phyloP scores from a whole-genome alignment of 2,888 invertebrate genomes.

The Dynastes maya region DNA sequence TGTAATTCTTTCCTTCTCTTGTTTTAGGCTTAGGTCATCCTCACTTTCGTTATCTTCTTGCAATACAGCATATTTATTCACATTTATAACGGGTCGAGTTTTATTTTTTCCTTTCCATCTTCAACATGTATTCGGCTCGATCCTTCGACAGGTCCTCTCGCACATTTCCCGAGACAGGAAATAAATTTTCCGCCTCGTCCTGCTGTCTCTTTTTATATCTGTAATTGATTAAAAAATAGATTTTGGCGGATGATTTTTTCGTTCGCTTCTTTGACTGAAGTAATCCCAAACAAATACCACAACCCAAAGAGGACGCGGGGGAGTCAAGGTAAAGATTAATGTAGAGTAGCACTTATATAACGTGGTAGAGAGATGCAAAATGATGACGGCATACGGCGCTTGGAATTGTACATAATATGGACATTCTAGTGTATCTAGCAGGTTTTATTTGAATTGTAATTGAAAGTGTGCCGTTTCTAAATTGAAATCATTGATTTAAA shows the following conservation, averaged over 20 bases:
- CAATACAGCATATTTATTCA: too few relatives aligned
- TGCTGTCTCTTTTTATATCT: slow-evolving; percentile 35
- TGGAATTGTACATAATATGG: too few relatives aligned
- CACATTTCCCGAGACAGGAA: slow-evolving; percentile 42
- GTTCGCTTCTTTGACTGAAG: slow-evolving; percentile 4
- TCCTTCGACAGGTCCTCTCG: slow-evolving; percentile 27
- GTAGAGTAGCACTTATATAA: background rate
- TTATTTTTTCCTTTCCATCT: slow-evolving; percentile 33
- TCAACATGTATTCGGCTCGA: slow-evolving; percentile 16
- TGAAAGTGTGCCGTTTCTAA: too few relatives aligned
- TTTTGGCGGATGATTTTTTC: slow-evolving; percentile 27
- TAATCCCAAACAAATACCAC: slow-evolving; percentile 21
- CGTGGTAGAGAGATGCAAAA: too few relatives aligned
- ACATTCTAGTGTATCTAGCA: too few relatives aligned
- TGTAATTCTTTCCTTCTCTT: too few relatives aligned
- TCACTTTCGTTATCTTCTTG: too few relatives aligned
- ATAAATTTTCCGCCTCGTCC: slow-evolving; percentile 42
- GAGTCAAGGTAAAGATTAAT: background rate
- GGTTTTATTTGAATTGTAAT: too few relatives aligned
- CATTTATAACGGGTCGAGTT: slow-evolving; percentile 11
- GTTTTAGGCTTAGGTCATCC: too few relatives aligned
- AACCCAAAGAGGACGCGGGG: background rate
- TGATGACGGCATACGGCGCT: too few relatives aligned
- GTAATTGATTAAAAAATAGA: slow-evolving; percentile 46
- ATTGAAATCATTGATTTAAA: too few relatives aligned